Base-by-base conservation (phyloP, 2,797 vertebrate genomes). In the Craterocephalus amniculus region DNA sequence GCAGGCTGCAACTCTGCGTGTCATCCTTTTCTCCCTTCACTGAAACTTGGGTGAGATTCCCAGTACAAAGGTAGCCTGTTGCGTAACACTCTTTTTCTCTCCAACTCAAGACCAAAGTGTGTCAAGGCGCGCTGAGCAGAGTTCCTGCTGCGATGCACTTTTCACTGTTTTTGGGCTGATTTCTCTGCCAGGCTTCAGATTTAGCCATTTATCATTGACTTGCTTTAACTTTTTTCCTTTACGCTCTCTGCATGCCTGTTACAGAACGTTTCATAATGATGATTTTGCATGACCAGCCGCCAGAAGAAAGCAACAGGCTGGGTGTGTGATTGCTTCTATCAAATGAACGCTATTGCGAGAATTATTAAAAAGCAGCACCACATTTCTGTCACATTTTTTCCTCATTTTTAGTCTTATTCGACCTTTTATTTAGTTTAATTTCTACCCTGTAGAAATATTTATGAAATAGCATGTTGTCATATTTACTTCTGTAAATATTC, bases 1-100 rank as follows among this genome's bases (percentile, higher is more conserved):
- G 79, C 81, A 70, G 88, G 85, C 86, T 57, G 68, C 62, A 89
- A 73, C 76, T 74, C 80, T 57, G 57, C 83, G 87, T 89, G 85
- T 90, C 91, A 80, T 85, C 81, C 63, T 63, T 62, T 63, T 48
- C 61, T 62, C 62, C 20, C 76, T 60, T 69, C 20, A 63, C 63
- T 43, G 6, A 61, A 83, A 74, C 63, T 64, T 81, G 81, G 76
- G 80, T 80, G 82, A 90, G 84, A 91, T 92, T 92, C 92, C 88
- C 86, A 71, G 80, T 73, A 72, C 72, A 70, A 85, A 87, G 63
- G 88, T 76, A 72, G 84, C 76, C 52, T 63, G 72, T 91, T 92
- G 86, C 86, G 52, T 88, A 91, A 90, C 78, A 26, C 70, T 61
- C 80, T 26, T 63, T 74, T 67, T 74, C 59, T 18, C 38, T 80